Evolutionary conservation across 2,888 invertebrate species (phyloP).

Genomic region (Willowsia nigromaculata): DNA sequence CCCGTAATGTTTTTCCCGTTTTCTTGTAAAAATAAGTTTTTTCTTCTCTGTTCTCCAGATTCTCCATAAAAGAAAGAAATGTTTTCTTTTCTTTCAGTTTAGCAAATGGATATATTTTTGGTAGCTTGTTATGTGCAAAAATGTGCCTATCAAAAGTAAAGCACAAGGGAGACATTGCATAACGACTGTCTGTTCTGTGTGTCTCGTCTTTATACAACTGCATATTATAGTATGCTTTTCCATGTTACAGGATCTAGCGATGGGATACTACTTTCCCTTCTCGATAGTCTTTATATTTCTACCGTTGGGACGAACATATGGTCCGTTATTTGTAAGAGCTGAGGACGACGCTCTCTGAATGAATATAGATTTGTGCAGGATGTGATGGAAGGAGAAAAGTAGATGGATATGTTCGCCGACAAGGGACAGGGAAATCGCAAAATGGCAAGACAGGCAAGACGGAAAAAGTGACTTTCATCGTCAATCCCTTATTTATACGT

Average conservation of each 20-base stretch:
- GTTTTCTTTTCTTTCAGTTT: neutral
- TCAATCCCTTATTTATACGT: neutral
- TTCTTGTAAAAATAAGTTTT: constrained; percentile 2
- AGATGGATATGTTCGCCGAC: constrained; percentile 12
- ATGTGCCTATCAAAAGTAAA: neutral
- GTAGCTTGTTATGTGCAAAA: constrained; percentile 15
- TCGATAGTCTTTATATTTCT: too few species aligned
- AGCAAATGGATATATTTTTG: neutral
- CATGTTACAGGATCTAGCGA: too few species aligned
- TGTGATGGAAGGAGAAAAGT: neutral
- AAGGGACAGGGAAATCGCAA: constrained; percentile 32
- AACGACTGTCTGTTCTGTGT: neutral
- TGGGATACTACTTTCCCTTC: neutral
- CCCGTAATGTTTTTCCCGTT: constrained; percentile 26
- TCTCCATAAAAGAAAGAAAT: neutral
- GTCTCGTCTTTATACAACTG: neutral
- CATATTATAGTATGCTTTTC: neutral
- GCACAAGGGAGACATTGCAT: constrained; percentile 42
- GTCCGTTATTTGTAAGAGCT: constrained; percentile 44
- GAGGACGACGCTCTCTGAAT: constrained; percentile 32
- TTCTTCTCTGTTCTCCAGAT: neutral
- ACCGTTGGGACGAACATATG: constrained; percentile 31
- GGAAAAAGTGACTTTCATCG: constrained; percentile 46
- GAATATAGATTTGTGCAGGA: neutral
- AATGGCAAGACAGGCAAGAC: constrained; percentile 40